A percentile compares a stretch with the other conserved stretches of the same genome.
These are phyloP conservation scores for Sebastes taczanowskii DNA, from an alignment of 2,797 vertebrate genomes.

Conservation along the genomic window DNA sequence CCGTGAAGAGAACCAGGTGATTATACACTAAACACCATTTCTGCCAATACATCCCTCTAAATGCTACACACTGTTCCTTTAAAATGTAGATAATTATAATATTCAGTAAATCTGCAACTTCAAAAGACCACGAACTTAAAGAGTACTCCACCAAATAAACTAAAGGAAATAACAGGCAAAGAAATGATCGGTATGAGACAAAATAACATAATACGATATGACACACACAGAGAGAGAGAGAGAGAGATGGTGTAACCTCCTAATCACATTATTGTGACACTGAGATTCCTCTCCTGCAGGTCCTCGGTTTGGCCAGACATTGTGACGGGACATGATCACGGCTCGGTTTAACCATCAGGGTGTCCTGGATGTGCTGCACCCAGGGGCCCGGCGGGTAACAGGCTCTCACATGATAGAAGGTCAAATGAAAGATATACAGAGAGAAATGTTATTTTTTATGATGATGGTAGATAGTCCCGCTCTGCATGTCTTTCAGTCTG, in stretches of 20 bases:
- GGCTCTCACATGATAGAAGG: background rate
- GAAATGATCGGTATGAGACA: conserved; percentile 39
- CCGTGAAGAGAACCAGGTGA: background rate
- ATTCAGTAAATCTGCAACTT: background rate
- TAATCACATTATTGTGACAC: conserved; percentile 55
- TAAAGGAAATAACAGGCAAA: background rate
- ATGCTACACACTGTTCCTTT: background rate
- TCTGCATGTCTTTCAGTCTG: background rate
- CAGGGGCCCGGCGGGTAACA: background rate
- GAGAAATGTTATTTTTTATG: background rate
- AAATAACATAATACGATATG: conserved; percentile 53
- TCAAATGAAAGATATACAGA: background rate
- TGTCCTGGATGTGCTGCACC: conserved; percentile 12
- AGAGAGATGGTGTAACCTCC: conserved; percentile 26
- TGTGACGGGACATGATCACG: conserved; percentile 9
- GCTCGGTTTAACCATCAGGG: conserved; percentile 22
- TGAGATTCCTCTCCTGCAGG: conserved; percentile 41
- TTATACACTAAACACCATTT: too few species aligned
- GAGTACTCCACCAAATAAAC: background rate
- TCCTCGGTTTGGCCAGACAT: conserved; percentile 57
- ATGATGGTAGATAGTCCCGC: background rate
- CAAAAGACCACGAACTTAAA: background rate
- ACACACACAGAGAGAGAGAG: conserved; percentile 16
- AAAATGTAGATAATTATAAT: conserved; percentile 17
- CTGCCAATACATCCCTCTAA: background rate